A percentile compares a stretch with the other conserved stretches of the same genome.
Evolutionary conservation across 2,888 invertebrate genomes (phyloP).

Genomic region (Leucozona laternaria): DNA sequence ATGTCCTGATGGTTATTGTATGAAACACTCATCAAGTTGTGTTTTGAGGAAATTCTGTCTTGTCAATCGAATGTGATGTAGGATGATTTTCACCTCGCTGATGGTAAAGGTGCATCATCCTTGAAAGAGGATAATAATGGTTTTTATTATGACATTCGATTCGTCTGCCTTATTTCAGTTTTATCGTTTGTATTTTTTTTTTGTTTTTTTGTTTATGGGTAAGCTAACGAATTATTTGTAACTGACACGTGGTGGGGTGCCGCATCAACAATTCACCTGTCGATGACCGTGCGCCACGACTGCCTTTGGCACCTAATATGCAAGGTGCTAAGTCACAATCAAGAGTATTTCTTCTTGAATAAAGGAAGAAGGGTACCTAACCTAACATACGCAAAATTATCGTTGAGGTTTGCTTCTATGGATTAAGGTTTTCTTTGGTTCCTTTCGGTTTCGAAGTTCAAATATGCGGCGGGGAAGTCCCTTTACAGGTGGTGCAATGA

Average conservation of each 20-base stretch:
- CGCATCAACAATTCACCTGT: slow-evolving; percentile 61
- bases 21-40: slow-evolving; percentile 22
- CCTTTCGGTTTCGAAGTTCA: not conserved
- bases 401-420: slow-evolving; percentile 12
- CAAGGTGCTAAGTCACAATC: slow-evolving; percentile 55
- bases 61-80: slow-evolving; percentile 32
- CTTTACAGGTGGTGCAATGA: slow-evolving; percentile 53
- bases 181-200: slow-evolving; percentile 7
- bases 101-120: slow-evolving; percentile 62
- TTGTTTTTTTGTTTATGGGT: slow-evolving; percentile 49
- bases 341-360: slow-evolving; percentile 28
- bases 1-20: slow-evolving; percentile 11
- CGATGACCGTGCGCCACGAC: slow-evolving; percentile 61
- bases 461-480: not conserved
- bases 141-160: slow-evolving; percentile 72
- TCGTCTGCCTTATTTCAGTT: slow-evolving; percentile 64
- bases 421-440: slow-evolving; percentile 40
- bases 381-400: not conserved
- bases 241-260: slow-evolving; percentile 70
- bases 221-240: slow-evolving; percentile 59
- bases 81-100: slow-evolving; percentile 1
- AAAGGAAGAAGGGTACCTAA: slow-evolving; percentile 10
- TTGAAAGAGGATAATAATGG: slow-evolving; percentile 67
- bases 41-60: slow-evolving; percentile 2
- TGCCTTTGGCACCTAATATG: slow-evolving; percentile 60